A percentile compares a stretch with the other conserved stretches of the same genome.
phyloP scores from a whole-genome alignment of 2,797 vertebrate species.

The Micropoecilia bifurca region DNA sequence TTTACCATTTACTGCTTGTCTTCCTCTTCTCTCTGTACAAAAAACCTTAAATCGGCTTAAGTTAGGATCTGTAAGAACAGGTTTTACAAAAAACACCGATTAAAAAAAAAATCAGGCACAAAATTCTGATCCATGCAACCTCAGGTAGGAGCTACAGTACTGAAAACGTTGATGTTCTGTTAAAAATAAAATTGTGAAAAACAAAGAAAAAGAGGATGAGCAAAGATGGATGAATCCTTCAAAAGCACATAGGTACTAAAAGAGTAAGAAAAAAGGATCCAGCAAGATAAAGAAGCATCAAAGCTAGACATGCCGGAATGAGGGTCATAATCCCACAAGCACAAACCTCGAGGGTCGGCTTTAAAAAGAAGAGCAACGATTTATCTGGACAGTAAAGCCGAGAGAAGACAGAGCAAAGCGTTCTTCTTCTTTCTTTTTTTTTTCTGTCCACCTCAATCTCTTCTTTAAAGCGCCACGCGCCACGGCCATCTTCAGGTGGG shows the following conservation, averaged over 20 bases:
- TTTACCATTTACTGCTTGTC: neutral
- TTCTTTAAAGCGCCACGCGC: constrained; percentile 60
- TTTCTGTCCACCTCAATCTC: constrained; percentile 40
- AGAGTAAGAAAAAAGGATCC: constrained; percentile 29
- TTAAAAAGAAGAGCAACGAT: constrained; percentile 47
- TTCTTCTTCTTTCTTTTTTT: neutral
- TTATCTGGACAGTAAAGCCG: constrained; percentile 43
- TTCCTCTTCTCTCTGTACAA: neutral
- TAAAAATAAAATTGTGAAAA: neutral
- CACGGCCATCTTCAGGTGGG: constrained; percentile 53
- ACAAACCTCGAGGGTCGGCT: constrained; percentile 44
- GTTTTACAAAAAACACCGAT: neutral
- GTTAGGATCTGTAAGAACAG: neutral
- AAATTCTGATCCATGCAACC: neutral
- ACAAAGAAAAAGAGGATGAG: neutral
- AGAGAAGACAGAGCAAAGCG: constrained; percentile 42
- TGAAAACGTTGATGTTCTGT: neutral
- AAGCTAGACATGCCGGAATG: constrained; percentile 32
- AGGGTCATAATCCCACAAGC: constrained; percentile 58
- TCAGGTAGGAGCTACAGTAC: neutral
- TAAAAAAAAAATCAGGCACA: neutral
- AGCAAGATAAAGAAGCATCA: constrained; percentile 13
- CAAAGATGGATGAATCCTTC: constrained; percentile 26
- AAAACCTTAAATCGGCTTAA: neutral
- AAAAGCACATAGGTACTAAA: constrained; percentile 10